Evolutionary conservation across 1,140 invertebrate species (phyloP).

Genomic region (Drosophila littoralis): DNA sequence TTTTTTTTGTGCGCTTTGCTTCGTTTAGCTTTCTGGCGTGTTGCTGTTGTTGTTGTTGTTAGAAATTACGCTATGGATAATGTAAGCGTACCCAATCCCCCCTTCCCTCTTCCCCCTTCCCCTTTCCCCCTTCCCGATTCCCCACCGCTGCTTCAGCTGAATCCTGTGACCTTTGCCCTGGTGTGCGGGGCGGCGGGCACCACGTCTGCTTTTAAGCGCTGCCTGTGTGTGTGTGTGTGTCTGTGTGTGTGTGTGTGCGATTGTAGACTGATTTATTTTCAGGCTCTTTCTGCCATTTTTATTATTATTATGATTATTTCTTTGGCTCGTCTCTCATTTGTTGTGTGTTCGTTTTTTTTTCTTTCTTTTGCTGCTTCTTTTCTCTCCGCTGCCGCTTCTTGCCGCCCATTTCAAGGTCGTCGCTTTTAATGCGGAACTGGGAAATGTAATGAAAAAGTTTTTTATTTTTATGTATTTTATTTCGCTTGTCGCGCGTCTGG

Average conservation of each 20-base stretch:
- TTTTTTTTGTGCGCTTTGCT: slow-evolving; percentile 14
- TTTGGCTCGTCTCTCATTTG: slow-evolving; percentile 59
- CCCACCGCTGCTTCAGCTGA: neutral
- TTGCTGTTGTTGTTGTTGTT: slow-evolving; percentile 47
- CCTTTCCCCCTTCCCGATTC: neutral
- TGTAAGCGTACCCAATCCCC: slow-evolving; percentile 16
- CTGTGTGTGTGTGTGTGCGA: slow-evolving; percentile 26
- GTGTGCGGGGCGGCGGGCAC: too few relatives aligned
- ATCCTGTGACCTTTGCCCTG: slow-evolving; percentile 24
- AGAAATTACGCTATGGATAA: slow-evolving; percentile 74
- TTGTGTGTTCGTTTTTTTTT: neutral
- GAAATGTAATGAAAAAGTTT: slow-evolving; percentile 81
- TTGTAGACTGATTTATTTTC: slow-evolving; percentile 77
- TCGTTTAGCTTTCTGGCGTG: slow-evolving; percentile 37
- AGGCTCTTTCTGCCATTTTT: slow-evolving; percentile 74
- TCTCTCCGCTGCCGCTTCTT: neutral
- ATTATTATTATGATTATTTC: slow-evolving; percentile 81
- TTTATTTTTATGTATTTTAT: slow-evolving; percentile 25
- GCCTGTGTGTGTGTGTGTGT: slow-evolving; percentile 6
- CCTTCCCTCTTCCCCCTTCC: neutral
- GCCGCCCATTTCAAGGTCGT: slow-evolving; percentile 63
- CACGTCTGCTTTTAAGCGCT: neutral
- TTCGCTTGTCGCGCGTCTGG: slow-evolving; percentile 39
- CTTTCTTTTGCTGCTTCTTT: neutral
- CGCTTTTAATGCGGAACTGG: slow-evolving; percentile 74